phyloP scores from a whole-genome alignment of 2,797 vertebrate species.

The Hydrocynus forskahlii region DNA sequence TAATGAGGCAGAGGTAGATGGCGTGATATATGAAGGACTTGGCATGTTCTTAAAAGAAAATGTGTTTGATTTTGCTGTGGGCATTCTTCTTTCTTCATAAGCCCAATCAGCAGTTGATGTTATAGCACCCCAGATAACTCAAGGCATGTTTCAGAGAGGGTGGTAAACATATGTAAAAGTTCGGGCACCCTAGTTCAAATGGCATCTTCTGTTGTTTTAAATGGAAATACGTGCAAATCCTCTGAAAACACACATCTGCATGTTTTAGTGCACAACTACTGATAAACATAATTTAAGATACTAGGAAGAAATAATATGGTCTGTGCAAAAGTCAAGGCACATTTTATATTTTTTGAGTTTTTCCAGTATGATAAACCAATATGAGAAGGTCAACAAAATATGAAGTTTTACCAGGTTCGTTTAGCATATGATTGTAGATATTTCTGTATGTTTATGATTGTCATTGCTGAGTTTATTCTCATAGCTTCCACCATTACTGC shows the following conservation, averaged over 20 bases:
- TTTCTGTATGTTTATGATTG: background rate
- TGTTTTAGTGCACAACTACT: no score
- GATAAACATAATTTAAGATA: no score
- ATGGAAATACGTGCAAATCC: no score
- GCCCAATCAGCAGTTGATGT: background rate
- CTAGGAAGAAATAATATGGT: no score
- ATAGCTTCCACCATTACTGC: background rate
- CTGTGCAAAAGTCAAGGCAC: no score
- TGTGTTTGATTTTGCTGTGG: constrained; percentile 14
- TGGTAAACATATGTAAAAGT: background rate
- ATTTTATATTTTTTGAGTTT: no score
- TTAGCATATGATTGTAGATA: background rate
- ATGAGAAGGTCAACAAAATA: no score
- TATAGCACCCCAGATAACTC: background rate
- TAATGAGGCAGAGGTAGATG: constrained; percentile 38
- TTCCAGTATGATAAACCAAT: no score
- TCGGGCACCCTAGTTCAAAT: no score
- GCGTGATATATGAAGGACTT: constrained; percentile 20
- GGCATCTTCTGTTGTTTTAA: no score
- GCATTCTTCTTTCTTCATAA: constrained; percentile 3
- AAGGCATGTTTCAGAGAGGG: background rate
- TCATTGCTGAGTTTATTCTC: background rate
- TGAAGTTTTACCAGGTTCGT: no score
- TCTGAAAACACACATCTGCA: no score
- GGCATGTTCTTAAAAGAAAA: constrained; percentile 34